Base-by-base conservation (phyloP, 2,888 invertebrate species). In the Gisinianus flammeolus region DNA sequence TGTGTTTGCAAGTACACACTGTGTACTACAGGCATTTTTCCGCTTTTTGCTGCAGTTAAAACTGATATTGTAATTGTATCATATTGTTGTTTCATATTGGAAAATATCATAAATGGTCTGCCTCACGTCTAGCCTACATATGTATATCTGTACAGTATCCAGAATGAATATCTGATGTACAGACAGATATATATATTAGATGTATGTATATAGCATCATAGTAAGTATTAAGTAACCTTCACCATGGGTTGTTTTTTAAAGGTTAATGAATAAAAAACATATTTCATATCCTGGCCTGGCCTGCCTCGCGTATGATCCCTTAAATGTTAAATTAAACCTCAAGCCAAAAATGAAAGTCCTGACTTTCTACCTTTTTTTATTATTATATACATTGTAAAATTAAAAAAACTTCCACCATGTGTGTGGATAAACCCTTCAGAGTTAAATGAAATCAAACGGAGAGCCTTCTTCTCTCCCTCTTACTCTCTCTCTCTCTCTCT, bases 241-340 rank as follows among this genome's bases (percentile, higher is more conserved):
- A n/a, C n/a, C n/a, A n/a, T n/a, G n/a, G n/a, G n/a, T n/a, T n/a
- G n/a, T n/a, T n/a, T n/a, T 58, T n/a, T n/a, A 58, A 22, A 58
- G 12, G n/a, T n/a, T 58, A 58, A 58, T 58, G 58, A 58, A 58
- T 58, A 58, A 58, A 58, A 58, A 58, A 58, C 67, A 67, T 67
- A 67, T 67, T 67, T 67, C 67, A 67, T 67, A 67, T 67, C 67
- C 67, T 67, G 67, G 35, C 67, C 67, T 26, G 52, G 8, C 67
- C 67, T 67, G 52, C 12, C 6, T 33, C 26, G 2, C 26, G 31
- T 67, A 33, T n/a, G 67, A 67, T 30, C 67, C 67, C 67, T 67
- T 33, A 31, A 67, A 67, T n/a, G 35, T 33, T 35, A 31, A 67
- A 35, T 35, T 67, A 67, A 33, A 67, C 31, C 19, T 31, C n/a